Conservation (phyloP, 2,888 invertebrate species). For the Dolomedes plantarius region DNA sequence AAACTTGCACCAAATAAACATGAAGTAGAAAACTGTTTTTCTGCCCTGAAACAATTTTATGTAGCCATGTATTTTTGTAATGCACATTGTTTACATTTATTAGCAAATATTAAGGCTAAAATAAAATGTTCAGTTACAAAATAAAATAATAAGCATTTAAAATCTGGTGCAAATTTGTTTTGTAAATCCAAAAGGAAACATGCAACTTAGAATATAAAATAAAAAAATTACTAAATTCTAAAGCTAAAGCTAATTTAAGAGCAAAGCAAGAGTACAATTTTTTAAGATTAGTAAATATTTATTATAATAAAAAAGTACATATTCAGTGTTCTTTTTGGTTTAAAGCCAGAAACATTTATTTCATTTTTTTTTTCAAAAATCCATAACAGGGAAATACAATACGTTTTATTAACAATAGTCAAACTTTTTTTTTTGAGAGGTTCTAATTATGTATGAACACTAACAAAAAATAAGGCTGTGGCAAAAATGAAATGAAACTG, state of each 20-base stretch:
- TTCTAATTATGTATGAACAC: no score
- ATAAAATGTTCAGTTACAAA: not conserved
- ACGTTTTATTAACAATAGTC: no score
- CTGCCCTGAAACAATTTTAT: conserved; percentile 33
- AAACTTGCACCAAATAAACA: conserved; percentile 70
- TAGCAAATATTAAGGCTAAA: conserved; percentile 31
- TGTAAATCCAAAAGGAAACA: conserved; percentile 15
- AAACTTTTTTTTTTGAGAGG: no score
- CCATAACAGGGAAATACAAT: no score
- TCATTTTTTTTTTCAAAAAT: no score
- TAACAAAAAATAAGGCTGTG: no score
- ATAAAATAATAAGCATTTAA: conserved; percentile 16
- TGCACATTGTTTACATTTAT: not conserved
- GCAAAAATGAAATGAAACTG: no score
- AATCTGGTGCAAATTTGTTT: conserved; percentile 66
- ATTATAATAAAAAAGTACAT: no score
- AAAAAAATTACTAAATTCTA: not conserved
- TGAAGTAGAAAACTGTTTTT: conserved; percentile 29
- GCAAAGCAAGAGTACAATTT: conserved; percentile 21
- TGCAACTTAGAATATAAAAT: conserved; percentile 35
- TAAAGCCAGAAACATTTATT: no score
- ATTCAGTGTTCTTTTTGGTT: no score
- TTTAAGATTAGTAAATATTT: no score
- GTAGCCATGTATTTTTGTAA: not conserved
- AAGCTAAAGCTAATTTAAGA: not conserved